Base-by-base conservation (phyloP, 2,888 invertebrate genomes). In the Malthinus seriepunctatus region DNA sequence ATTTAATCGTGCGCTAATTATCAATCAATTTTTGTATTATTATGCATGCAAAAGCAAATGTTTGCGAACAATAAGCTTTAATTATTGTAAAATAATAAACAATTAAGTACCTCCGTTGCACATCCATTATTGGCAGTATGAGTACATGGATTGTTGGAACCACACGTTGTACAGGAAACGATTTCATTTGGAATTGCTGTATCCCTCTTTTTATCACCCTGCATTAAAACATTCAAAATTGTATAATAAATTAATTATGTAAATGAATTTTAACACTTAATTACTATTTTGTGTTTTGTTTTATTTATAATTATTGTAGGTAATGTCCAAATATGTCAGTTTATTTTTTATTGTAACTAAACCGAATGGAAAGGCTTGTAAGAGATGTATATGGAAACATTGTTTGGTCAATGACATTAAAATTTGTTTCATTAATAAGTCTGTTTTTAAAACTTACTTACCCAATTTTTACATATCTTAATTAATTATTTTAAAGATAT, bases 121-220 rank as follows among this genome's bases (percentile, higher is more conserved):
- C 93, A 92, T 73, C 93, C 92, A 76, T 93, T 93, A 77, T 91
- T 93, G 56, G 90, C 86, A 56, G 92, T 88, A 79, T 93, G 93
- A 56, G 92, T 91, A 77, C 93, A 93, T 32, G 90, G 89, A 73
- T 89, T 90, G 23, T 23, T 23, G 46, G 90, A 88, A 69, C 86
- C 86, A 78, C 93, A 93, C 67, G 88, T 87, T 61, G 93, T 88
- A 78, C 93, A 93, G 63, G 91, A 86, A 60, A 93, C 90, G 71
- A 93, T 86, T 79, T 93, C 93, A 72, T 79, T 79, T 62, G 91
- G 90, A 58, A 89, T 88, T 67, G 88, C 87, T 52, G 89, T 86
- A 73, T 92, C 91, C 70, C 91, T 84, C 80, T 91, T 91, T 84
- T 92, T 92, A 80, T 92, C 90, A 73, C 88, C 91, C 92, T 92